Base-by-base conservation (phyloP, 2,888 invertebrate species). In the Dexiosoma caninum region DNA sequence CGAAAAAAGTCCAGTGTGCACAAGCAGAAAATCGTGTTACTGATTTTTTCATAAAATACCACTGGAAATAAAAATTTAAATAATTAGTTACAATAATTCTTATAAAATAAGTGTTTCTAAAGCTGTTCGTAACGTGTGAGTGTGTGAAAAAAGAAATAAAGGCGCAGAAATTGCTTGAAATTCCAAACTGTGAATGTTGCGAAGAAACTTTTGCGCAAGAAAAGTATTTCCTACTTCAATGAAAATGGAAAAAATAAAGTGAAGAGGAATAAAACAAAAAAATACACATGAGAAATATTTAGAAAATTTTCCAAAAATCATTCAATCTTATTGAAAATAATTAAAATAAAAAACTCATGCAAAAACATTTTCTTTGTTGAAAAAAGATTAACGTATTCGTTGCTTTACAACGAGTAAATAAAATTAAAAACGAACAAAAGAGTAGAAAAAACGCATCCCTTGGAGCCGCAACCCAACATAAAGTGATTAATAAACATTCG, bases 1-100 rank as follows among this genome's bases (percentile, higher is more conserved):
- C 70, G 69, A 75, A 76, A 76, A 80, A 76, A 77, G 76, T 71
- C 74, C 70, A 80, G 69, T 80, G 74, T 71, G 71, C 57, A 59
- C 66, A 71, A 80, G 76, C 49, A 69, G 76, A 79, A 75, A 80
- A 66, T 80, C 40, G 76, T 71, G 35, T 66, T 75, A 44, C n/a
- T n/a, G n/a, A n/a, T 67, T 75, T 74, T 60, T 71, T 62, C 59
- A 62, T 10, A 74, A 75, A 71, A 64, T 69, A 74, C 51, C 19
- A 14, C 53, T 71, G 66, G n/a, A n/a, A n/a, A 71, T 60, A 67
- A 60, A 14, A 42, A 46, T 14, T 37, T 53, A 44, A 53, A 37
- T 59, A 30, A 40, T 16, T 51, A 71, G 67, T 71, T 67, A 49
- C 51, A 8, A 12, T 21, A 57, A 77, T 66, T 76, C 51, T n/a